Conservation (phyloP, 2,888 invertebrate species). For the Pelosia muscerda region DNA sequence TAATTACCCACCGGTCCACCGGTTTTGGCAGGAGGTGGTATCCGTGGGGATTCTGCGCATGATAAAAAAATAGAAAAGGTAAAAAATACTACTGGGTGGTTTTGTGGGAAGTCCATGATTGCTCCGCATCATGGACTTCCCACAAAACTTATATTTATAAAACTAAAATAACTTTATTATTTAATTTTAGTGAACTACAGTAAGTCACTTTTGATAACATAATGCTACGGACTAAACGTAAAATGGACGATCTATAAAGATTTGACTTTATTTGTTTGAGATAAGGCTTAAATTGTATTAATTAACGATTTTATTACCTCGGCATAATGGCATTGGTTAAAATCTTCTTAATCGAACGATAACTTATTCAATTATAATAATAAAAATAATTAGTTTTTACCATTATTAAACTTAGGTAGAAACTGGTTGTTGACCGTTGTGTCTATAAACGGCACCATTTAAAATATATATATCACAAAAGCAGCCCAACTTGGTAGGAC, state of each 20-base stretch:
- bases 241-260: neutral
- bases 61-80: too few species aligned
- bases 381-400: neutral
- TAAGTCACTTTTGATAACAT: neutral
- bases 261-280: neutral
- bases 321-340: neutral
- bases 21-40: too few species aligned
- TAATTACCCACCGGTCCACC: too few species aligned
- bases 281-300: neutral
- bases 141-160: too few species aligned
- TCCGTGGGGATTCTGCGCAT: too few species aligned
- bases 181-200: neutral
- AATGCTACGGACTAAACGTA: neutral
- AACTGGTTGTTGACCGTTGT: neutral
- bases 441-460: neutral
- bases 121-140: too few species aligned
- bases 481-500: neutral
- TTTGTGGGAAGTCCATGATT: too few species aligned
- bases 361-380: neutral
- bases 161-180: too few species aligned
- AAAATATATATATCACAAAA: neutral
- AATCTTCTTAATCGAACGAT: neutral
- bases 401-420: neutral
- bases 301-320: neutral
- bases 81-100: too few species aligned